These are phyloP conservation scores for Ophioderma brevispina DNA, from an alignment of 35 echinoderm and acorn worm species.

Conservation along the genomic window DNA sequence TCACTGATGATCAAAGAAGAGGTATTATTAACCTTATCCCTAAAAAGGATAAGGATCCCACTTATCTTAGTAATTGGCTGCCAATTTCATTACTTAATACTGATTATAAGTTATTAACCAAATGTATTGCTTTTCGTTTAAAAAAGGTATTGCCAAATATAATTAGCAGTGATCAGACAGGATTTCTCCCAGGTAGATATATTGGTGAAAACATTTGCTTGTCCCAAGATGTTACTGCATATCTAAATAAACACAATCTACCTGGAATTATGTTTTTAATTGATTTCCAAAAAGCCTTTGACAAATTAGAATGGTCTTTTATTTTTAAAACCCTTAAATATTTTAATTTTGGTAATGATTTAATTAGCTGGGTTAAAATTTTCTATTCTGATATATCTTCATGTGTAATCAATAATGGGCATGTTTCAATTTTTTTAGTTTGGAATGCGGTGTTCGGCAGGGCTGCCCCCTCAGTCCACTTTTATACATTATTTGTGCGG, in stretches of 20 bases:
- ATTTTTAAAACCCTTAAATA: constrained; percentile 20
- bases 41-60: constrained; percentile 19
- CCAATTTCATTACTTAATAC: constrained; percentile 43
- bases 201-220: constrained; percentile 54
- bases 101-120: constrained; percentile 46
- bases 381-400: constrained; percentile 25
- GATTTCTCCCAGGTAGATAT: constrained; percentile 31
- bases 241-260: background rate
- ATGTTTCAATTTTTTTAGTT: constrained; percentile 8
- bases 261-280: constrained; percentile 13
- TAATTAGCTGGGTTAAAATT: background rate
- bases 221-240: constrained; percentile 20
- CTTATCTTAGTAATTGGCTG: constrained; percentile 40
- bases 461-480: constrained; percentile 21
- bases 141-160: constrained; percentile 20
- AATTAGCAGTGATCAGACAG: constrained; percentile 42
- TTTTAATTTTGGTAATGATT: constrained; percentile 41
- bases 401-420: constrained; percentile 46
- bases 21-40: constrained; percentile 47
- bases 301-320: no score
- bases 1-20: constrained; percentile 29
- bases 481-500: constrained; percentile 21
- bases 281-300: constrained; percentile 34
- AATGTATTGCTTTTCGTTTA: constrained; percentile 15
- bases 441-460: constrained; percentile 19